Base-by-base conservation (phyloP, 2,797 vertebrate genomes). In the Garrulus glandarius region DNA sequence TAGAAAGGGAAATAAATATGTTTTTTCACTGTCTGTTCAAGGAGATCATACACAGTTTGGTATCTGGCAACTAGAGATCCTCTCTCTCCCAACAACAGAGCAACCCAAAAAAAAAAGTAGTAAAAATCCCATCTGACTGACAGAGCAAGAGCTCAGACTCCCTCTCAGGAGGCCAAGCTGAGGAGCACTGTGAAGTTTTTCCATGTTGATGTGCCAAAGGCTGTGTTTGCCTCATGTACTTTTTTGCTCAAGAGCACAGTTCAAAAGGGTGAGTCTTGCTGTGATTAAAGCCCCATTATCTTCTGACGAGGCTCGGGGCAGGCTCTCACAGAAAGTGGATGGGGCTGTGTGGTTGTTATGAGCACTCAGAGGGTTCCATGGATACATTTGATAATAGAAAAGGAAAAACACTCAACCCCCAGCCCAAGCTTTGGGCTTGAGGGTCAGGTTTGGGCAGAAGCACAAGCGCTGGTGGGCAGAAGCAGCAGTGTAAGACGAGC, bases 191-290 rank as follows among this genome's bases (percentile, higher is more conserved):
- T 63, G 63, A 92, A 94, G 86, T 92, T 96, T 94, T 95, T 96
- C 95, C 96, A 87, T 93, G 74, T 32, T 15, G 30, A 93, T 87
- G 76, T 95, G 93, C 95, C 96, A 97, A 95, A 55, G 92, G 1
- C 92, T 84, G 70, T 74, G 71, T 93, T 94, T 94, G 93, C 87
- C 84, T 92, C 67, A 8, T 92, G 83, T 10, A 34, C 50, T 81
- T 84, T 70, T 91, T 63, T 87, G 80, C 94, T 88, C 69, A 68
- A 92, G 79, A 95, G 83, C 6, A 0, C 43, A 63, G 90, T 92
- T 96, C 90, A 95, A 67, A 87, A 84, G 94, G 81, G 93, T 53
- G 94, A 95, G 74, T 63, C 96, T 79, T 89, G 93, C 93, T 95
- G 94, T 49, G 95, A 94, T 84, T 91, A 91, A 96, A 95, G 95